A percentile compares a stretch with the other conserved stretches of the same genome.
Evolutionary conservation across 2,797 vertebrate species (phyloP).

Genomic region (Labroides dimidiatus): DNA sequence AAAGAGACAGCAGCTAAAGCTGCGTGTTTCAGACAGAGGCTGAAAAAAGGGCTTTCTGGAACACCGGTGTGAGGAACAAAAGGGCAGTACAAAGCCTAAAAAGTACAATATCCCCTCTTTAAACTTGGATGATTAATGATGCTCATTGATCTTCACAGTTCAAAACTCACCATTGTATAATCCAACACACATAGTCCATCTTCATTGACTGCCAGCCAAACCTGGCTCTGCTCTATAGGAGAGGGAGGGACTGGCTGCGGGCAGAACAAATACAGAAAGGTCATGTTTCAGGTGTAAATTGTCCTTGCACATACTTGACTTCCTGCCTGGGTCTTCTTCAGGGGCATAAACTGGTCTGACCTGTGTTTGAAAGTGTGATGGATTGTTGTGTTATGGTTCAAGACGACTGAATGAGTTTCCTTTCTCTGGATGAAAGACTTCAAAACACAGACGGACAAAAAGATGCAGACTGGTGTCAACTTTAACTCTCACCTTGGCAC

Average conservation of each 20-base stretch:
- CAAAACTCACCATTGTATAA: constrained; percentile 88
- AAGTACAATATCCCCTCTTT: too few species aligned
- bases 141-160: background rate
- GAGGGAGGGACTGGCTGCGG: constrained; percentile 88
- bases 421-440: background rate
- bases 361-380: constrained; percentile 8
- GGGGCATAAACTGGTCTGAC: background rate
- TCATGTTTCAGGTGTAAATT: constrained; percentile 14
- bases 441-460: background rate
- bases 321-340: constrained; percentile 8
- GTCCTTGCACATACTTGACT: background rate
- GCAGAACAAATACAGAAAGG: constrained; percentile 41
- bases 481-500: constrained; percentile 86
- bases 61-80: too few species aligned
- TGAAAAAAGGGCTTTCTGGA: too few species aligned
- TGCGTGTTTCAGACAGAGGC: too few species aligned
- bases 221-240: constrained; percentile 81
- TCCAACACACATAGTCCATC: constrained; percentile 93
- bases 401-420: background rate
- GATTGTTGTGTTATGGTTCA: background rate
- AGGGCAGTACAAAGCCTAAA: too few species aligned
- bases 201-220: constrained; percentile 96
- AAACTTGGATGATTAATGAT: too few species aligned
- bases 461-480: too few species aligned
- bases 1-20: too few species aligned